Percentiles rank a stretch among this genome's conserved stretches.
Evolutionary conservation across 2,888 invertebrate species (phyloP).

Genomic region (Siphlonurus alternatus): DNA sequence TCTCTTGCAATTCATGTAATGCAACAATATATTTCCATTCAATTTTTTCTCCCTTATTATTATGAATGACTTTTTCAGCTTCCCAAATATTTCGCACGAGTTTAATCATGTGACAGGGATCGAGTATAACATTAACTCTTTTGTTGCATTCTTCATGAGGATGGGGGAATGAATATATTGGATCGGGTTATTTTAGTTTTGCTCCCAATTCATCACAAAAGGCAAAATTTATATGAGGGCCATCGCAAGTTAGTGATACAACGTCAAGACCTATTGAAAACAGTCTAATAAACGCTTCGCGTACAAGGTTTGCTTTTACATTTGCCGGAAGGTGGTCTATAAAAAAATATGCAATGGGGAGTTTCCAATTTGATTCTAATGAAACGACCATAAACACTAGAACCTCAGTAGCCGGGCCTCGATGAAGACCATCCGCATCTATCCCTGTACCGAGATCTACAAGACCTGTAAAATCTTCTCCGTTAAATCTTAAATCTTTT

Average conservation of each 20-base stretch:
- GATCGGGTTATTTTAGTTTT: neutral
- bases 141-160: neutral
- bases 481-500: neutral
- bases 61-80: neutral
- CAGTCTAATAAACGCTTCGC: neutral
- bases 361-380: neutral
- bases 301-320: neutral
- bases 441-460: neutral
- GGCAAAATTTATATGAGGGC: neutral
- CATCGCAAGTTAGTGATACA: neutral
- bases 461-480: neutral
- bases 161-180: neutral
- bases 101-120: constrained; percentile 6
- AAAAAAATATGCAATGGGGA: neutral
- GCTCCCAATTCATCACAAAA: neutral
- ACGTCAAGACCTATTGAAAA: neutral
- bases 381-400: neutral
- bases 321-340: neutral
- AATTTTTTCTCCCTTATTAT: neutral
- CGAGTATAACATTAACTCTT: neutral
- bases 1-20: neutral
- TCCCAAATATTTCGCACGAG: neutral
- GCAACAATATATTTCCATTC: neutral
- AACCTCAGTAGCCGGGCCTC: neutral
- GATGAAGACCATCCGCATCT: neutral